phyloP scores from a whole-genome alignment of 2,888 invertebrate species.

The Agrilus biguttatus region DNA sequence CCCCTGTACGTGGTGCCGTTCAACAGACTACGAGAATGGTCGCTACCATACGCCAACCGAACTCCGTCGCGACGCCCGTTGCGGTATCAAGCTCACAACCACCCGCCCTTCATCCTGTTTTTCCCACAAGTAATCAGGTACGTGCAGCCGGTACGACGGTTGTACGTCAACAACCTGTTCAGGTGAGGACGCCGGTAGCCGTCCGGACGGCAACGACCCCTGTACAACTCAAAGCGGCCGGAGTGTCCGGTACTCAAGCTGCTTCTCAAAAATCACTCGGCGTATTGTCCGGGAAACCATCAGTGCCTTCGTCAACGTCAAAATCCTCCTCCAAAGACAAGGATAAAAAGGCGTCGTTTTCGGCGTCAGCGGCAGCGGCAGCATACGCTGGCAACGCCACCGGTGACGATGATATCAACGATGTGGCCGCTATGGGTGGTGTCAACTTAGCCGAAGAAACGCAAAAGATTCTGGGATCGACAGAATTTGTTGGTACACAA shows the following conservation, averaged over 20 bases:
- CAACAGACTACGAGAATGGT: conserved; percentile 27
- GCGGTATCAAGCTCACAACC: conserved; percentile 31
- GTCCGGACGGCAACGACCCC: conserved; percentile 24
- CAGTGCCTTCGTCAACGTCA: conserved; percentile 36
- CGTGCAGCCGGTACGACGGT: conserved; percentile 17
- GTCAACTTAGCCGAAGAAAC: conserved; percentile 95
- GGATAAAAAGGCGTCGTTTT: conserved; percentile 49
- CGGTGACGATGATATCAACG: conserved; percentile 94
- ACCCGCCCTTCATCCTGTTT: conserved; percentile 31
- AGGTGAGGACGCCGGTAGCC: conserved; percentile 20
- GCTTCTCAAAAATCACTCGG: conserved; percentile 27
- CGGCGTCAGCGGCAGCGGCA: conserved; percentile 31
- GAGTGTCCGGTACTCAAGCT: conserved; percentile 17
- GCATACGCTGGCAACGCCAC: conserved; percentile 21
- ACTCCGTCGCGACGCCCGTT: conserved; percentile 17
- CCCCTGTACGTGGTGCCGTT: conserved; percentile 26
- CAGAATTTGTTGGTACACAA: conserved; percentile 63
- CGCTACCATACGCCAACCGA: conserved; percentile 26
- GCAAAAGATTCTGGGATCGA: conserved; percentile 78
- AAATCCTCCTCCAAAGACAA: conserved; percentile 59
- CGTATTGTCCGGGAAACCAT: conserved; percentile 28
- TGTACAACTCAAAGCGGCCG: conserved; percentile 25
- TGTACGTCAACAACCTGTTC: conserved; percentile 19
- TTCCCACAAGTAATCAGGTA: conserved; percentile 16
- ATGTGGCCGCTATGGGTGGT: conserved; percentile 98